A percentile compares a stretch with the other conserved stretches of the same genome.
Conservation (phyloP, 2,888 invertebrate genomes). For the Cordilura impudica region DNA sequence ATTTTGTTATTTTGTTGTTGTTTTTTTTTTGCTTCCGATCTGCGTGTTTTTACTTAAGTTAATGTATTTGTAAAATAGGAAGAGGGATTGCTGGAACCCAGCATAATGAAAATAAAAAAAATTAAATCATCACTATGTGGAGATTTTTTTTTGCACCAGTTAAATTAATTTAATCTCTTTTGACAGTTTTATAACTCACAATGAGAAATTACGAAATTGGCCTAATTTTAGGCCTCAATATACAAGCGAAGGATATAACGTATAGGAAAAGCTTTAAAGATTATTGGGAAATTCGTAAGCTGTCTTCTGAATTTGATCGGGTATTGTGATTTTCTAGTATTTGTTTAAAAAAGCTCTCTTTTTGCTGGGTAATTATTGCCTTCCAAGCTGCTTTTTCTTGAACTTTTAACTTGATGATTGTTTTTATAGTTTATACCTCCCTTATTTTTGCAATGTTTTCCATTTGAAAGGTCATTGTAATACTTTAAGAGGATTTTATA, state of each 20-base stretch:
- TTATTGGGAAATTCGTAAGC: too few species aligned
- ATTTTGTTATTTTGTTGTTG: neutral
- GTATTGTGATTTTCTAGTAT: too few species aligned
- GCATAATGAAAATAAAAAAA: too few species aligned
- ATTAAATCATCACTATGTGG: too few species aligned
- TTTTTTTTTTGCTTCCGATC: conserved; percentile 12
- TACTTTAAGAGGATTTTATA: conserved; percentile 55
- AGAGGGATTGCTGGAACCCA: neutral
- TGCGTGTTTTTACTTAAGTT: conserved; percentile 38
- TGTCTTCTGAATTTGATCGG: too few species aligned
- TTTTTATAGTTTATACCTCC: neutral
- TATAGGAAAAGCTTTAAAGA: too few species aligned
- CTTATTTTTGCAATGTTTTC: neutral
- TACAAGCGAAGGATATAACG: neutral
- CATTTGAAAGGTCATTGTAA: conserved; percentile 54
- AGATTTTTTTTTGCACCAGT: neutral
- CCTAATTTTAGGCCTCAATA: too few species aligned
- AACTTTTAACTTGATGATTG: conserved; percentile 39
- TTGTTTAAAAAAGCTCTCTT: too few species aligned
- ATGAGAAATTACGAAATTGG: too few species aligned
- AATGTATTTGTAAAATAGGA: conserved; percentile 18
- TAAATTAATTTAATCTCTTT: neutral
- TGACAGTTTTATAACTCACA: neutral
- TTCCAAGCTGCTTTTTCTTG: conserved; percentile 25
- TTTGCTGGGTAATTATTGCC: conserved; percentile 3